Base-by-base conservation (phyloP, 2,888 invertebrate genomes). In the Laspeyria flexula region DNA sequence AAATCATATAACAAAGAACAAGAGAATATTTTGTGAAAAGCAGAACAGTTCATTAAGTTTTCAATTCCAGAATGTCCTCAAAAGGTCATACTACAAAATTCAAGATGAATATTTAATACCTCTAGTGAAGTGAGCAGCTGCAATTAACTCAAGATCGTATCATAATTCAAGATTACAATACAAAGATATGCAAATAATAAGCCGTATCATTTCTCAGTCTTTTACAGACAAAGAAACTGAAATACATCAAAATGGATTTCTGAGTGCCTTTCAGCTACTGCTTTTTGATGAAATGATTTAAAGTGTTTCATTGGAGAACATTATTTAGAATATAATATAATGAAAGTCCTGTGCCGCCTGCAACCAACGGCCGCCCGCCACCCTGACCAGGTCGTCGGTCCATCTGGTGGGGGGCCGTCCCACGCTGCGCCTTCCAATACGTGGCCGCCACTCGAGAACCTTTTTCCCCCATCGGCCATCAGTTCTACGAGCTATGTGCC, bases 121-220 rank as follows among this genome's bases (percentile, higher is more conserved):
- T 39, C 35, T 29, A 50, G 40, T 60, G 31, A 41, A 41, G 16
- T 15, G 16, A 7, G n/a, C 13, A 40, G 30, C 16, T 41, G 44
- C 47, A 53, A 58, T 60, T 52, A 57, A 50, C 29, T 49, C 39
- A 7, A 43, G 51, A 39, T 42, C 33, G 30, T 33, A 57, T 55
- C 41, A 51, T 45, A 40, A 53, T 37, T 54, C 48, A 49, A 40
- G 40, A 47, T 54, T 42, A 54, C 43, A 59, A 53, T 48, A 64
- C 65, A 52, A 63, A 53, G 65, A 56, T 52, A 63, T 68, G 59
- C 44, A 47, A 57, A 69, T 56, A 53, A 41, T 51, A 49, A 46
- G 54, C 42, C 13, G 9, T 34, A 42, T 30, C 50, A 60, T 56
- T 65, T 51, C 38, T 50, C 48, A 44, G 53, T 56, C 48, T 40